Percentiles rank a stretch among this genome's conserved stretches.
Conservation (phyloP, 2,797 vertebrate genomes). For the Discoglossus pictus region DNA sequence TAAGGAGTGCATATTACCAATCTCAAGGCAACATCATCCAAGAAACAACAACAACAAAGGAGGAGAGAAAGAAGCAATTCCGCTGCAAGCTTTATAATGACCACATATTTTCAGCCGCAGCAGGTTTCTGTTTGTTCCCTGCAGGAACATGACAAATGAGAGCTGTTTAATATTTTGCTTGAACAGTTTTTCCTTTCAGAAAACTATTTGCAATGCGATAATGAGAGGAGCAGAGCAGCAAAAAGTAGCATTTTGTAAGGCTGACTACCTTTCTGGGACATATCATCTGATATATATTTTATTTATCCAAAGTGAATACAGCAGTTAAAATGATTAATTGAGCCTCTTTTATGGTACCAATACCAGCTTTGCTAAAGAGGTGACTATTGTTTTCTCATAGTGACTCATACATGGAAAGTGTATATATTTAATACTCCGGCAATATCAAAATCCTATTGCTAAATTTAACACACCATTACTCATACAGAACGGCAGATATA, state of each 20-base stretch:
- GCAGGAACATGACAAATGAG: slow-evolving; percentile 70
- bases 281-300: slow-evolving; percentile 65
- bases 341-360: slow-evolving; percentile 74
- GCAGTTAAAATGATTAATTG: slow-evolving; percentile 83
- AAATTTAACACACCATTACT: slow-evolving; percentile 69
- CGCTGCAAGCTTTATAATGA: slow-evolving; percentile 62
- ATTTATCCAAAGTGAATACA: slow-evolving; percentile 74
- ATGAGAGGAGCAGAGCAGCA: slow-evolving; percentile 71
- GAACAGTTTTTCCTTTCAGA: slow-evolving; percentile 71
- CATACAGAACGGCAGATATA: slow-evolving; percentile 52
- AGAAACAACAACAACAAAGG: slow-evolving; percentile 44
- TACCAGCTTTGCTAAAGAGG: slow-evolving; percentile 63
- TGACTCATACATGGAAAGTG: slow-evolving; percentile 59
- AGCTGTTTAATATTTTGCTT: slow-evolving; percentile 72
- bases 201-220: slow-evolving; percentile 76
- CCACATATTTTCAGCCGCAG: slow-evolving; percentile 63
- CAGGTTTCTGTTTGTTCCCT: slow-evolving; percentile 56
- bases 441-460: slow-evolving; percentile 64
- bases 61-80: slow-evolving; percentile 63
- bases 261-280: slow-evolving; percentile 83
- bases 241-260: slow-evolving; percentile 68
- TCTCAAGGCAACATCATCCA: slow-evolving; percentile 52
- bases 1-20: slow-evolving; percentile 58
- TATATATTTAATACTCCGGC: slow-evolving; percentile 50
- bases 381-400: slow-evolving; percentile 54